Conservation (phyloP, 1,140 invertebrate genomes). For the Nilaparvata lugens region DNA sequence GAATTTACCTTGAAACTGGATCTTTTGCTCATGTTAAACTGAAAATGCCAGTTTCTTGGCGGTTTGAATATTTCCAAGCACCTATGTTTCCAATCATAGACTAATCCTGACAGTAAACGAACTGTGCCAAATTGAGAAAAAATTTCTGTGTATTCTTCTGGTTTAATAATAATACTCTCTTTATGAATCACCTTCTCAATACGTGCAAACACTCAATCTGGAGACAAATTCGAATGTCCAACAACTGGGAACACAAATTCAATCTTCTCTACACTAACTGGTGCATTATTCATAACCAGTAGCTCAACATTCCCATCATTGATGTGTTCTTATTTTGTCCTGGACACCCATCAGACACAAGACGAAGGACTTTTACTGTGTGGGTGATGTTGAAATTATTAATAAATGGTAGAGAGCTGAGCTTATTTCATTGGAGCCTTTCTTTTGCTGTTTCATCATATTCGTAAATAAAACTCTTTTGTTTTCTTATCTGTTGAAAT, state of each 20-base stretch:
- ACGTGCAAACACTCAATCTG: slow-evolving; percentile 30
- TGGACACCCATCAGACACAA: slow-evolving; percentile 28
- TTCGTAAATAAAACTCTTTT: too few relatives aligned
- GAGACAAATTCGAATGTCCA: slow-evolving; percentile 28
- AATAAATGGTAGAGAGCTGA: too few relatives aligned
- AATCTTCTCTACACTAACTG: slow-evolving; percentile 22
- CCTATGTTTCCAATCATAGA: slow-evolving; percentile 5
- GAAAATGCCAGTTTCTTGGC: slow-evolving; percentile 2
- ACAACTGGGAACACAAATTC: slow-evolving; percentile 25
- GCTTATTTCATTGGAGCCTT: too few relatives aligned
- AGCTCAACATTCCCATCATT: slow-evolving; percentile 23
- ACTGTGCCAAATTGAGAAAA: slow-evolving; percentile 5
- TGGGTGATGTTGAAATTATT: background rate
- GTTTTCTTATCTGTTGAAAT: too few relatives aligned
- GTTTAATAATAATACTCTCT: slow-evolving; percentile 21
- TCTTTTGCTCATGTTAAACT: slow-evolving; percentile 4
- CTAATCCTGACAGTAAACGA: background rate
- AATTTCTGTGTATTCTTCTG: slow-evolving; percentile 13
- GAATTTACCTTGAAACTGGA: background rate
- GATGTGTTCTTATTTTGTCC: slow-evolving; percentile 33
- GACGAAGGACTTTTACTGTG: slow-evolving; percentile 18
- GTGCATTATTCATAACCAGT: slow-evolving; percentile 24
- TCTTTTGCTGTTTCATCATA: too few relatives aligned
- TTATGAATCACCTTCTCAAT: slow-evolving; percentile 27
- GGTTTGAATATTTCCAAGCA: slow-evolving; percentile 11